Base-by-base conservation (phyloP, 1,140 invertebrate genomes). In the Aphelinus certus region DNA sequence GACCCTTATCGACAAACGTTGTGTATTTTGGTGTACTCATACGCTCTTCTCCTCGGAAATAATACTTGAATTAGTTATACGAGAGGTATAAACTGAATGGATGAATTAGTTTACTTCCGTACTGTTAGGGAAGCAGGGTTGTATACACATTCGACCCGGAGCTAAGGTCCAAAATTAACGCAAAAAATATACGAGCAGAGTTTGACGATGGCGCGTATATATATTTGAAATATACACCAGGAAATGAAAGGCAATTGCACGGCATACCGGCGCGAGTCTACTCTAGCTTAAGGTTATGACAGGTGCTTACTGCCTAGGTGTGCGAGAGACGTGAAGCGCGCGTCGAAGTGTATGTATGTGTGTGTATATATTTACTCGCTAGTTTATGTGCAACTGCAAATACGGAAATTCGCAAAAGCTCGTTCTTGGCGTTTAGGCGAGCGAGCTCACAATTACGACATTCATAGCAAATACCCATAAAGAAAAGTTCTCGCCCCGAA, bases 221-320 rank as follows among this genome's bases (percentile, higher is more conserved):
- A 26, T 26, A 26, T 26, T 26, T n/a, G 5, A 58, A 58, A n/a
- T n/a, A 58, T 58, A n/a, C 7, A 58, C 6, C 56, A n/a, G 56
- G 7, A 58, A 58, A 58, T 58, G 56, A 9, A n/a, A 58, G 56
- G 56, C 56, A 58, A 58, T 58, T 58, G 56, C 56, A n/a, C 3
- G 7, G 5, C 56, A 26, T 26, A 9, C 56, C 7, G 5, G 56
- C 26, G 3, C 6, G n/a, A 6, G n/a, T n/a, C 6, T 58, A 9
- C n/a, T 6, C 26, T 58, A 10, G 3, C 56, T 3, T 58, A 58
- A 58, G 6, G 7, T 58, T n/a, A 58, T n/a, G n/a, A n/a, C 56
- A n/a, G 7, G 7, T 58, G n/a, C 26, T 26, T 26, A 26, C 26
- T 26, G 26, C 26, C 26, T 26, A 26, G 26, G 26, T 26, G 26